Evolutionary conservation across 2,888 invertebrate species (phyloP).

Genomic region (Eristalis intricaria): DNA sequence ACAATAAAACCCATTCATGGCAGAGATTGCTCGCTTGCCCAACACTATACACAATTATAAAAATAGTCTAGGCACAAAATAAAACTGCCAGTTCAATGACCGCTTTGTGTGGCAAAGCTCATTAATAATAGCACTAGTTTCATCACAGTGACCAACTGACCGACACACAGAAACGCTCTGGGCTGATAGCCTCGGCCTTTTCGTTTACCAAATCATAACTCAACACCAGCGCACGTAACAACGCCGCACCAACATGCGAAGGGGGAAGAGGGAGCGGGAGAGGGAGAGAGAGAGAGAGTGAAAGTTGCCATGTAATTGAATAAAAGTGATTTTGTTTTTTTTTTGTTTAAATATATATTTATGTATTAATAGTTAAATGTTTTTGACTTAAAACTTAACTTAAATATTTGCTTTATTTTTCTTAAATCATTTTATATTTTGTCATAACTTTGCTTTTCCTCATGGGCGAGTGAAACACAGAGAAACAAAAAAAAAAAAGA

Average conservation of each 20-base stretch:
- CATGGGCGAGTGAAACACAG: background rate
- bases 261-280: background rate
- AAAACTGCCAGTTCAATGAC: constrained; percentile 22
- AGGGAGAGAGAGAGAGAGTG: constrained; percentile 26
- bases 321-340: background rate
- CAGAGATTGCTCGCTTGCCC: background rate
- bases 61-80: constrained; percentile 5
- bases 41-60: background rate
- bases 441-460: background rate
- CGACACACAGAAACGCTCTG: constrained; percentile 2
- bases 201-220: background rate
- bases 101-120: constrained; percentile 30
- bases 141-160: constrained; percentile 46
- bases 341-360: constrained; percentile 31
- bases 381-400: constrained; percentile 40
- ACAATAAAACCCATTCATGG: background rate
- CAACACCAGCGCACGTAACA: background rate
- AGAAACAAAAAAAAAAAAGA: background rate
- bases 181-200: constrained; percentile 7
- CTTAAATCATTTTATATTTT: constrained; percentile 10
- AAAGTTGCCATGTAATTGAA: constrained; percentile 8
- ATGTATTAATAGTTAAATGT: constrained; percentile 39
- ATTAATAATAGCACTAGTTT: background rate
- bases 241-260: background rate
- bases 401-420: constrained; percentile 3